Conservation (phyloP, 2,888 invertebrate genomes). For the Agrilus biguttatus region DNA sequence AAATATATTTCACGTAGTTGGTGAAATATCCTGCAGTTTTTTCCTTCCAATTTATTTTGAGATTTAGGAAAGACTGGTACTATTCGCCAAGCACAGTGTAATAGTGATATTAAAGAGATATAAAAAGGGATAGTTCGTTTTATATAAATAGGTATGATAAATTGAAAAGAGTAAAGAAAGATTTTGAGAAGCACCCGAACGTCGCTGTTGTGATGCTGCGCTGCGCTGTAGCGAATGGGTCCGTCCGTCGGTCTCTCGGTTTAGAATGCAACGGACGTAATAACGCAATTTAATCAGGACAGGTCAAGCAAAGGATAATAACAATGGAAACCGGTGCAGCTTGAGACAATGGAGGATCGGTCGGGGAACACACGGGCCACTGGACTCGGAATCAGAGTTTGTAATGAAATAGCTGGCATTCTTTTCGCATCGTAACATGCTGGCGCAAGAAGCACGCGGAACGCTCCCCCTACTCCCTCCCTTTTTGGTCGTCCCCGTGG, state of each 20-base stretch:
- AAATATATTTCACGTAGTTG: too few relatives aligned
- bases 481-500: too few relatives aligned
- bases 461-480: too few relatives aligned
- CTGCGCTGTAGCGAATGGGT: not conserved
- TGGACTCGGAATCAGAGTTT: slow-evolving; percentile 20
- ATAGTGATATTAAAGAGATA: too few relatives aligned
- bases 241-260: not conserved
- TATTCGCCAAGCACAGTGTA: too few relatives aligned
- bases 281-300: slow-evolving; percentile 10
- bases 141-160: too few relatives aligned
- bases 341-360: slow-evolving; percentile 15
- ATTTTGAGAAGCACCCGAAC: too few relatives aligned
- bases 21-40: too few relatives aligned
- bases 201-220: not conserved
- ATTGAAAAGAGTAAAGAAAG: too few relatives aligned
- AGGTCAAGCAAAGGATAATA: slow-evolving; percentile 12
- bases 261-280: slow-evolving; percentile 5
- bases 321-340: slow-evolving; percentile 12
- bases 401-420: slow-evolving; percentile 19
- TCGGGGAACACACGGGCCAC: slow-evolving; percentile 11
- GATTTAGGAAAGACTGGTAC: too few relatives aligned
- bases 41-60: too few relatives aligned
- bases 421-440: slow-evolving; percentile 11
- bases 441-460: slow-evolving; percentile 6
- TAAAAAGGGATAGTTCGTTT: too few relatives aligned